Evolutionary conservation across 2,888 invertebrate species (phyloP).

Genomic region (Nysson spinosus): DNA sequence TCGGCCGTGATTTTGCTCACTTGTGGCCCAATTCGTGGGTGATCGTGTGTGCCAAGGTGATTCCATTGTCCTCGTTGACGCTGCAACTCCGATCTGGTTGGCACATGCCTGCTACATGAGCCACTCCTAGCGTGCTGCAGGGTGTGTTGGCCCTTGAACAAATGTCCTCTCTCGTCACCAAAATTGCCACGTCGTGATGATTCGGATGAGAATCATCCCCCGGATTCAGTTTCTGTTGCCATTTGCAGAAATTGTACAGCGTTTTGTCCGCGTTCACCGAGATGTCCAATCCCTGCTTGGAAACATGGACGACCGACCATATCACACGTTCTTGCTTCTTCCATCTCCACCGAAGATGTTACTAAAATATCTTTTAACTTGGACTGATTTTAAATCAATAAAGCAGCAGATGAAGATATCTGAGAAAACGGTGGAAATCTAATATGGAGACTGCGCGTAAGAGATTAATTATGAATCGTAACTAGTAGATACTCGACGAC

Average conservation of each 20-base stretch:
- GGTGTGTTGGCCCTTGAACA: conserved; percentile 78
- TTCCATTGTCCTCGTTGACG: conserved; percentile 84
- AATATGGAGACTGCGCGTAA: too few species aligned
- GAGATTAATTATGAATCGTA: too few species aligned
- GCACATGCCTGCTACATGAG: conserved; percentile 84
- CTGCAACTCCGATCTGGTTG: conserved; percentile 82
- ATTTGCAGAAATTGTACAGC: conserved; percentile 89
- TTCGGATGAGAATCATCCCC: conserved; percentile 88
- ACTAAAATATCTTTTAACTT: too few species aligned
- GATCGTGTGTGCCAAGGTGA: conserved; percentile 82
- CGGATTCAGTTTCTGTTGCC: conserved; percentile 85
- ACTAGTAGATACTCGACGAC: too few species aligned
- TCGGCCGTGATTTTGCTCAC: conserved; percentile 77
- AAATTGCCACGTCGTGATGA: conserved; percentile 93
- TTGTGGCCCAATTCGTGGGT: conserved; percentile 86
- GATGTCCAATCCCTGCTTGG: conserved; percentile 82
- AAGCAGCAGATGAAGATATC: too few species aligned
- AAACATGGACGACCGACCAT: conserved; percentile 17
- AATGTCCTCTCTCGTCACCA: conserved; percentile 85
- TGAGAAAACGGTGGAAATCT: too few species aligned
- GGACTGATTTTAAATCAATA: too few species aligned
- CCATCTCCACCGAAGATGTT: too few species aligned
- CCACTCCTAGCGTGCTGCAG: conserved; percentile 82
- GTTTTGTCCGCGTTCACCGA: conserved; percentile 91
- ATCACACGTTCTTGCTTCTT: too few species aligned